Base-by-base conservation (phyloP, 2,113 vertebrate species). In the Isurus oxyrinchus region DNA sequence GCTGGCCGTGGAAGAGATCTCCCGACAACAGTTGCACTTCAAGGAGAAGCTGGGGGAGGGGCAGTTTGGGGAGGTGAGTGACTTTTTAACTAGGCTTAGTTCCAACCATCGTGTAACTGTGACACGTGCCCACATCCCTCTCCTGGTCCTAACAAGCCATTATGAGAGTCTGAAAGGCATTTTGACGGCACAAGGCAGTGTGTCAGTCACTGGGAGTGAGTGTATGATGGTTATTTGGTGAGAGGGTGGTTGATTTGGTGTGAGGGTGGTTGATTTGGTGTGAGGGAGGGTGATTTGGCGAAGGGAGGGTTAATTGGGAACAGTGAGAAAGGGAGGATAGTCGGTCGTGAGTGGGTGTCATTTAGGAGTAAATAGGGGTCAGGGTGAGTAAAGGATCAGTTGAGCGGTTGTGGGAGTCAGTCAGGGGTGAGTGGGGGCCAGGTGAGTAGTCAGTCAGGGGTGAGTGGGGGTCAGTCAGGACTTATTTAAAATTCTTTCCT, bases 31-130 rank as follows among this genome's bases (percentile, higher is more conserved):
- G 61, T 97, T 98, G 90, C 97, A 98, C 72, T 98, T 98, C 96
- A 97, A 98, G 96, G 98, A 98, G 97, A 98, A 98, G 97, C 98
- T 98, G 76, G 98, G 98, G 2, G 98, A 98, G 97, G 98, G 98
- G 0, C 98, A 98, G 97, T 98, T 98, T 49, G 98, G 98, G 95
- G 98, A 98, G 98, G 98, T 98, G 97, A 96, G 97, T 14, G 11
- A 19, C 7, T n/a, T 59, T 79, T 55, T 44, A 53, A 44, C 40
- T 16, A 1, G 2, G 25, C 10, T 3, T 69, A 6, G 40, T 81
- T 57, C 14, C 31, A 8, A 23, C 31, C 40, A 25, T 57, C 3
- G 5, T 95, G 63, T 49, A 67, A 44, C 96, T 63, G 49, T 95
- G 44, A n/a, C 96, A 63, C 67, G 49, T 53, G 93, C 67, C 94